Evolutionary conservation across 2,888 invertebrate species (phyloP).

Genomic region (Conops quadrifasciatus): DNA sequence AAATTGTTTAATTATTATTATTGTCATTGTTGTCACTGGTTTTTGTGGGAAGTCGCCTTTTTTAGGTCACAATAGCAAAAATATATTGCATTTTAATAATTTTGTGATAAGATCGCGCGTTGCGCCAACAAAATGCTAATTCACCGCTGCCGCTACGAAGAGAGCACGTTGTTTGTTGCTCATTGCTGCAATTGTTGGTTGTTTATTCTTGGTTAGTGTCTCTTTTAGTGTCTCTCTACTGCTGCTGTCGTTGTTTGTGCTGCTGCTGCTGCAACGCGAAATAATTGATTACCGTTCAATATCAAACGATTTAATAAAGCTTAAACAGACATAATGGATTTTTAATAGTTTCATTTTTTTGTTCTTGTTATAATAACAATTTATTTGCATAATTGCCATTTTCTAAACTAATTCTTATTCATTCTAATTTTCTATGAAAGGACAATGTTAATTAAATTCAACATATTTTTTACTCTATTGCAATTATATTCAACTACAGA

Average conservation of each 20-base stretch:
- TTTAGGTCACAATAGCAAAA: not conserved
- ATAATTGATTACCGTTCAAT: not conserved
- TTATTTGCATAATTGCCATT: no score
- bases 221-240: no score
- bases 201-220: not conserved
- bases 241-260: not conserved
- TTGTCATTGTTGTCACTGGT: not conserved
- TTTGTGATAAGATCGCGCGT: not conserved
- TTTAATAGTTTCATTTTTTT: no score
- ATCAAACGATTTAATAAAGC: no score
- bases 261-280: not conserved
- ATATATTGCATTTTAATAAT: not conserved
- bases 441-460: no score
- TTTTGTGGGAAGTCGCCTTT: slow-evolving; percentile 21
- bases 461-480: no score
- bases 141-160: not conserved
- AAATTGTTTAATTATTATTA: slow-evolving; percentile 22
- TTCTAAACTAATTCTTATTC: no score
- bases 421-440: no score
- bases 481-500: no score
- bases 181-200: not conserved
- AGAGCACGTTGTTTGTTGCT: not conserved
- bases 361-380: no score
- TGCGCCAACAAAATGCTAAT: slow-evolving; percentile 18
- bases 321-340: no score